Evolutionary conservation across 2,888 invertebrate species (phyloP), one percentile per base, ranked within the genome.

Genomic region (Epirrhoe alternata): DNA sequence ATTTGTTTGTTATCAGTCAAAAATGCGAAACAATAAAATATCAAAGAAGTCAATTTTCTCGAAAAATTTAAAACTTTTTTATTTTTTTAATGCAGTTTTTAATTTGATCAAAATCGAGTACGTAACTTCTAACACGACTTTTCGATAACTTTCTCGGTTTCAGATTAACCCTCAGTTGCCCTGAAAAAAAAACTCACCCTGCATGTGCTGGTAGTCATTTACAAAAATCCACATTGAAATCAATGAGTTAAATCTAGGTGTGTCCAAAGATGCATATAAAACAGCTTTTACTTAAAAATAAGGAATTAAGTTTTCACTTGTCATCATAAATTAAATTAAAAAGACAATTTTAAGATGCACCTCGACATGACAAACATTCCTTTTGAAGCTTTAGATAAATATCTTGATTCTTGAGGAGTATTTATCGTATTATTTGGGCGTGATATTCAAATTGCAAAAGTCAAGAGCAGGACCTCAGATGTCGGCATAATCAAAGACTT

Each of bases 401-500:
- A 72, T 75, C 66, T 69, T 70, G 67, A 74, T 72, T 75, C 66
- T 69, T 70, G 67, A 74, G 49, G 50, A 53, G 17, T 67, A 35
- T 31, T 69, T 69, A 52, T 72, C 42, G 35, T 59, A 45, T 63
- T 59, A 55, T 61, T 42, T 14, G 75, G 62, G 74, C 77, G 76
- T 76, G 77, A 76, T 77, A 76, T 74, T 73, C 71, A 24, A n/a
- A n/a, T 74, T 75, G 69, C 73, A 86, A 82, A 81, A 77, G 86
- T 84, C 86, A 86, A 83, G 86, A 85, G 78, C 78, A 74, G 70
- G 68, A 69, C 70, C 64, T 68, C 73, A 72, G 73, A 68, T 59
- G 65, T 63, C 63, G 66, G 73, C 66, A 70, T 64, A 70, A 64
- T 65, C 59, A 65, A 65, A 69, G 35, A 14, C 51, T 30, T 59